Base-by-base conservation (phyloP, 1,140 invertebrate species). In the Brachystomella parvula region DNA sequence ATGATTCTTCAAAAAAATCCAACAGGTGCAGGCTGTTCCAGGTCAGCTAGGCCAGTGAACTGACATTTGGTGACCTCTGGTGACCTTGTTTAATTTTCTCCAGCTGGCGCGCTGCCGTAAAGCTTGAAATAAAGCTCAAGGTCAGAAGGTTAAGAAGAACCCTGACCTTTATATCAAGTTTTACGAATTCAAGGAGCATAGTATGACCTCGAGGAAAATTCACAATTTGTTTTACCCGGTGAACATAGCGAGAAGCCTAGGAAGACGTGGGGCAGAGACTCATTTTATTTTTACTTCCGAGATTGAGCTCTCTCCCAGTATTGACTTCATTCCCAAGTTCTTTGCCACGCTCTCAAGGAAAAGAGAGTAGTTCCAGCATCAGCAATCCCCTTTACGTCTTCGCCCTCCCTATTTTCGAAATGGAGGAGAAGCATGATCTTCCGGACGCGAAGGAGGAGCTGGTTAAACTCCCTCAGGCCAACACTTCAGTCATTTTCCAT, bases 301-400 rank as follows among this genome's bases (percentile, higher is more conserved):
- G 76, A 90, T 92, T 69, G 90, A 94, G 76, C 81, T 94, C 39
- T 92, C 92, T 77, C 90, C 91, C n/a, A 91, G 86, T 80, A 87
- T 89, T 30, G 69, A 73, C 57, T 56, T 73, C 47, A 70, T 73
- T 28, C 66, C 63, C 35, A 9, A 84, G 85, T 92, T 92, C 75
- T 80, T 92, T 31, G 86, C 89, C 70, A 89, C 92, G 89, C 85
- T 92, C 57, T 84, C 86, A 1, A 81, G 82, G 69, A 86, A 79
- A 33, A 79, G 90, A 72, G 81, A 82, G 28, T 81, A 82, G n/a
- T 85, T 86, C 32, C 76, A 90, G 44, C n/a, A 76, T 80, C 32
- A 61, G 70, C 49, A 82, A 81, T 24, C 86, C 85, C 67, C 88
- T 86, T 0, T 87, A 86, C 77, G 88, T 92, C 44, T 93, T 86